Evolutionary conservation across 2,113 vertebrate genomes (phyloP).

Genomic region (Vimba vimba): DNA sequence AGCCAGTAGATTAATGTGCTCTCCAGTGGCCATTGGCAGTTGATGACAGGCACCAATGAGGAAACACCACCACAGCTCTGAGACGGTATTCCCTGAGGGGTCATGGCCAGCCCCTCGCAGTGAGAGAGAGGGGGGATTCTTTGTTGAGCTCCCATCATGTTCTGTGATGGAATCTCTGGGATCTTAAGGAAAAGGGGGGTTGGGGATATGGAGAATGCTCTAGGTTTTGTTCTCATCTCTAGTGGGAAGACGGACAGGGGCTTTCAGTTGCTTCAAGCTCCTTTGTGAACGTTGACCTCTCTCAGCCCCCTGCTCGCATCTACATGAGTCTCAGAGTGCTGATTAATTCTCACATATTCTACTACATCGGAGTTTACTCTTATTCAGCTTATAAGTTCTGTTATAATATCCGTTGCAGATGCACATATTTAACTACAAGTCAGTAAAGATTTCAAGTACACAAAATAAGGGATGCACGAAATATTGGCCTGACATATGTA

Average conservation of each 20-base stretch:
- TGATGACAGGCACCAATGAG: conserved; percentile 35
- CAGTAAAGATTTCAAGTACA: background rate
- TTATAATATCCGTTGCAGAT: background rate
- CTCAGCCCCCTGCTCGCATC: conserved; percentile 33
- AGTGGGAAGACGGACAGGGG: conserved; percentile 13
- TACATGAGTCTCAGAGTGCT: conserved; percentile 55
- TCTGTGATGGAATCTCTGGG: conserved; percentile 44
- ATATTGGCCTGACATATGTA: no score
- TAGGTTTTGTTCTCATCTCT: conserved; percentile 55
- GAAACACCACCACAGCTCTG: conserved; percentile 12
- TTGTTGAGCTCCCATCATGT: conserved; percentile 50
- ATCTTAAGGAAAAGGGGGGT: conserved; percentile 21
- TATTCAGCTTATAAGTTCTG: background rate
- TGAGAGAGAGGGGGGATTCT: conserved; percentile 37
- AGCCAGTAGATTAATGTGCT: conserved; percentile 44
- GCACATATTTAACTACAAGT: background rate
- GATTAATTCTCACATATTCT: conserved; percentile 56
- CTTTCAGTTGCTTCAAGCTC: conserved; percentile 26
- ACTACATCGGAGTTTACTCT: conserved; percentile 8
- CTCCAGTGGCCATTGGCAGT: conserved; percentile 32
- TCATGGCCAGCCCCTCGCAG: conserved; percentile 53
- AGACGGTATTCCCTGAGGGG: conserved; percentile 48
- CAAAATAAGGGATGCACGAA: background rate
- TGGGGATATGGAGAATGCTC: conserved; percentile 38
- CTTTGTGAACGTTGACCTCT: conserved; percentile 48